Base-by-base conservation (phyloP, 1,140 invertebrate genomes). In the Drosophila bipectinata region DNA sequence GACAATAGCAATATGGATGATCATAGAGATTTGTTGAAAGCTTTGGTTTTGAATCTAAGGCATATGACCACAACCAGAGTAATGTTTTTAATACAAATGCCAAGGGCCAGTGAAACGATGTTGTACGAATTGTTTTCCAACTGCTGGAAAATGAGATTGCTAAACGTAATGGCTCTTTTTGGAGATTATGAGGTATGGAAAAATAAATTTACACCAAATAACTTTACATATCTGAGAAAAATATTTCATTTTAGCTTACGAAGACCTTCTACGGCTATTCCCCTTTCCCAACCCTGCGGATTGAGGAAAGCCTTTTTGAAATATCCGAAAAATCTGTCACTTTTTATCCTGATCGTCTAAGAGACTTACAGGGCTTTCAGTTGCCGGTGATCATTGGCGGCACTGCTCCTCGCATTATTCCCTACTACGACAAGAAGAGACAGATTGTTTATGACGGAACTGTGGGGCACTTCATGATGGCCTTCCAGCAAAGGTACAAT, bases 401-500 rank as follows among this genome's bases (percentile, higher is more conserved):
- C 0, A 60, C 71, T 0, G 6, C 72, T 4, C 90, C 90, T 1
- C 75, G 85, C 1, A 64, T 91, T 1, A 88, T 91, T 4, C 62
- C 75, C 1, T 81, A 88, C 24, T 68, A 77, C 1, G 45, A 89
- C 4, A 54, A 48, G 1, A 55, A 49, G 14, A 82, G 79, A 2
- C 15, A 51, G 1, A 26, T 72, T 4, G 47, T 82, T 0, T 75
- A 88, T 9, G 71, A 72, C 14, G 90, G 90, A 12, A 76, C 74
- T 0, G 68, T 88, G 24, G 90, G 85, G 0, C 90, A 91, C 18
- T 91, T 90, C 14, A 77, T 91, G 51, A 45, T 39, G 1, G 77
- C 44, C 15, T 91, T 91, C 34, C 56, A 75, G 45, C 60, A 71
- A 2, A 90, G 79, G 45, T 77, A 69, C 21, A 91, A 91, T 21